Conservation (phyloP, 2,888 invertebrate genomes). For the Hyposoter didymator region DNA sequence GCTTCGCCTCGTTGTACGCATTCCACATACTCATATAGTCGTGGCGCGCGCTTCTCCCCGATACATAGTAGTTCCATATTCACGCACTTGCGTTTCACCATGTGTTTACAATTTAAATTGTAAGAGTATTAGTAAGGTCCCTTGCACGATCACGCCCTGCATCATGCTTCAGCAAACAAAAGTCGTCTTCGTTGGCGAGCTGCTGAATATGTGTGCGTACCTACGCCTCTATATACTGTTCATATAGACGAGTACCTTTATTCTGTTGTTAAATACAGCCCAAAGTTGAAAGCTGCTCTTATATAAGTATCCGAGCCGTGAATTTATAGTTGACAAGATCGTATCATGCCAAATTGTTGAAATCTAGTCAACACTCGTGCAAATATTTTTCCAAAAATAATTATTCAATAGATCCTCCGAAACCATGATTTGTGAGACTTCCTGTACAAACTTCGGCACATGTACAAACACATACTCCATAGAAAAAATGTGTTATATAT, state of each 20-base stretch:
- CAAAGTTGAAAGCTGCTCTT: background rate
- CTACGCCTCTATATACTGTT: background rate
- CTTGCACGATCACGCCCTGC: slow-evolving; percentile 49
- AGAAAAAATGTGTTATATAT: background rate
- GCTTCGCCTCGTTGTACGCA: slow-evolving; percentile 72
- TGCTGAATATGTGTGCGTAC: background rate
- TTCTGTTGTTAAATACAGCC: background rate
- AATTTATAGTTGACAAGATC: background rate
- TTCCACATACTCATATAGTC: slow-evolving; percentile 60
- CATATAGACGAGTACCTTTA: background rate
- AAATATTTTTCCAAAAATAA: background rate
- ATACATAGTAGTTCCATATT: slow-evolving; percentile 55
- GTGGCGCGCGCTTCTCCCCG: slow-evolving; percentile 49
- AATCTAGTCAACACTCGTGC: background rate
- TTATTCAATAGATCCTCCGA: background rate
- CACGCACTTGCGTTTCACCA: slow-evolving; percentile 43
- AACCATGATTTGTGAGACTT: background rate
- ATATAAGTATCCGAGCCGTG: background rate
- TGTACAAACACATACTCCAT: background rate
- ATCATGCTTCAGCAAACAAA: slow-evolving; percentile 23
- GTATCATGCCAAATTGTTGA: background rate
- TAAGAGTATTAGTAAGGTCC: slow-evolving; percentile 6
- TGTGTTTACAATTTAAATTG: slow-evolving; percentile 15
- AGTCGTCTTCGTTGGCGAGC: slow-evolving; percentile 20
- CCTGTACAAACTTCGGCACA: background rate